Evolutionary conservation across 2,113 vertebrate genomes (phyloP).

Genomic region (Mellivora capensis): DNA sequence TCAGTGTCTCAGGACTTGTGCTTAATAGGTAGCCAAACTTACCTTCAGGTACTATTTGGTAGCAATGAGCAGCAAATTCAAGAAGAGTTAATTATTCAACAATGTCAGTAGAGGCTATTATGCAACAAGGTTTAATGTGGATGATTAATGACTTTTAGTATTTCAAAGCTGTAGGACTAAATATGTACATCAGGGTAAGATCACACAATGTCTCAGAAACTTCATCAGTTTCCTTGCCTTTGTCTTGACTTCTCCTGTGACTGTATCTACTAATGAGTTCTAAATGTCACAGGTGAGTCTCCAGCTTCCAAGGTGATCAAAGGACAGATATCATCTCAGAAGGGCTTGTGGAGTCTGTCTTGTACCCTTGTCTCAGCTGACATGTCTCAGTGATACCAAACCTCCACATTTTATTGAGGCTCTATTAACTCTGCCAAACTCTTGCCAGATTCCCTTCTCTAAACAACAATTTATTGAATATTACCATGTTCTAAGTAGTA

Average conservation of each 20-base stretch:
- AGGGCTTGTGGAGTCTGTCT: not conserved
- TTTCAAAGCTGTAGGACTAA: conserved; percentile 37
- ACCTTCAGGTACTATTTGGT: not conserved
- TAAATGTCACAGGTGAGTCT: not conserved
- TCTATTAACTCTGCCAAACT: not conserved
- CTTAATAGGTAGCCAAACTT: not conserved
- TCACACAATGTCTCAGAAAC: not conserved
- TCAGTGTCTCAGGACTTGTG: not conserved
- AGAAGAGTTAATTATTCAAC: conserved; percentile 54
- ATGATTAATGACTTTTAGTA: conserved; percentile 51
- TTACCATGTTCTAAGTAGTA: not conserved
- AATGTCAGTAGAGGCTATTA: conserved; percentile 39
- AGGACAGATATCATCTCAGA: not conserved
- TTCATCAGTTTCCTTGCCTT: conserved; percentile 37
- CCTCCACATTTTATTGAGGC: not conserved
- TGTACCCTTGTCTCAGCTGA: not conserved
- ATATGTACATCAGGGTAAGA: conserved; percentile 19
- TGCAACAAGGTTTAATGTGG: conserved; percentile 34
- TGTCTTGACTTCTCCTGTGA: not conserved
- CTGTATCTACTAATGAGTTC: conserved; percentile 21
- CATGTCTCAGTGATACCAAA: not conserved
- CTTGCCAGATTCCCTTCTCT: not conserved
- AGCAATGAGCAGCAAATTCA: conserved; percentile 23
- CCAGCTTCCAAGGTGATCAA: not conserved
- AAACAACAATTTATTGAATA: not conserved